Percentiles rank a stretch among this genome's conserved stretches.
Conservation (phyloP, 64 coral and sea anemone genomes). For the Montipora foliosa region DNA sequence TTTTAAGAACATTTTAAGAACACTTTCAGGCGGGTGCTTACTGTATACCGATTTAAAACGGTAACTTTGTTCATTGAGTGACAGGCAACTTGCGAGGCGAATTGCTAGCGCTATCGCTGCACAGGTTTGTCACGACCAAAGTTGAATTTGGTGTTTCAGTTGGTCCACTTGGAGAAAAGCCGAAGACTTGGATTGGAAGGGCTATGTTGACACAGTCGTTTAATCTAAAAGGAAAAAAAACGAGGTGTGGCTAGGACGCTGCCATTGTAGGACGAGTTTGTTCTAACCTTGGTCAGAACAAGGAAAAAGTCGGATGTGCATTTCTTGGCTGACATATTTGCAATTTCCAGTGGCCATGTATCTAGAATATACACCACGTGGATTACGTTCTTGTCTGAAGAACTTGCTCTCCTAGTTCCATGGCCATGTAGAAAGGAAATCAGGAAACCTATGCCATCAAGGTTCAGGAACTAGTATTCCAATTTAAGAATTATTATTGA, state of each 20-base stretch:
- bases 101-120: constrained; percentile 24
- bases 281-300: constrained; percentile 47
- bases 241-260: neutral
- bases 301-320: constrained; percentile 54
- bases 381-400: constrained; percentile 35
- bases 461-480: constrained; percentile 32
- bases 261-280: constrained; percentile 47
- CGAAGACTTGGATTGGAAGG: too few relatives aligned
- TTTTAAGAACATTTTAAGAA: too few relatives aligned
- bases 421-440: constrained; percentile 45
- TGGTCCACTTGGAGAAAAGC: too few relatives aligned
- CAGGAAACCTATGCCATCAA: constrained; percentile 32
- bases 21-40: too few relatives aligned
- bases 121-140: constrained; percentile 56
- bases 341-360: constrained; percentile 32
- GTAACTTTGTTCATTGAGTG: constrained; percentile 43
- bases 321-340: constrained; percentile 56
- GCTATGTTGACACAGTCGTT: too few relatives aligned
- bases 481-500: neutral
- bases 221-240: constrained; percentile 5
- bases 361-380: constrained; percentile 60
- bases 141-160: constrained; percentile 41
- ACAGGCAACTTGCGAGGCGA: constrained; percentile 40
- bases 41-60: constrained; percentile 18
- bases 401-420: constrained; percentile 63